Conservation (phyloP, 1,140 invertebrate species). For the Drosophila cardini region DNA sequence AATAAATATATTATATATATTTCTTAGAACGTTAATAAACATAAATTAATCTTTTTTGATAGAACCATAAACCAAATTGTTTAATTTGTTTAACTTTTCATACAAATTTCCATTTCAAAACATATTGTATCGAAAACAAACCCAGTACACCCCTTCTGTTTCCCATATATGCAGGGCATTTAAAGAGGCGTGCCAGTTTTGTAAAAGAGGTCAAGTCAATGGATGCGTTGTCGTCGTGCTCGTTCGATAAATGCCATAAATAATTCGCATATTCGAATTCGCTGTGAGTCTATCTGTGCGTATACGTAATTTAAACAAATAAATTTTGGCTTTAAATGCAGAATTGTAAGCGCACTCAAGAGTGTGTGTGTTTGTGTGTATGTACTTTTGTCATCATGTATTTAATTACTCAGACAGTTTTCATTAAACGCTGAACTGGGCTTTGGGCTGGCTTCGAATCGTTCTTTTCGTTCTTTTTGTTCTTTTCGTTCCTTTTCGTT, state of each 20-base stretch:
- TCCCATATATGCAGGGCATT: too few relatives aligned
- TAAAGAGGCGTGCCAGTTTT: constrained; percentile 39
- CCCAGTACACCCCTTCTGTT: too few relatives aligned
- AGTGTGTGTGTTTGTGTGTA: constrained; percentile 12
- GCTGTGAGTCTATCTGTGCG: constrained; percentile 13
- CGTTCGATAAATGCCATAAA: constrained; percentile 57
- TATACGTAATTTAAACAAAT: constrained; percentile 37
- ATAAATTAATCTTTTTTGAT: too few relatives aligned
- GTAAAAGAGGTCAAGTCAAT: constrained; percentile 42
- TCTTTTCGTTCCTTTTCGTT: constrained; percentile 44
- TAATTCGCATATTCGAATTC: constrained; percentile 72
- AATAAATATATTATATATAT: too few relatives aligned
- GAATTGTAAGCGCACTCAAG: neutral
- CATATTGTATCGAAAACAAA: too few relatives aligned
- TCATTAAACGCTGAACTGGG: constrained; percentile 67
- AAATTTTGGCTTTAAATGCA: constrained; percentile 37
- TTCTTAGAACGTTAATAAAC: too few relatives aligned
- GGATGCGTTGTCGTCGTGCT: constrained; percentile 27
- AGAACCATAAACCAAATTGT: too few relatives aligned
- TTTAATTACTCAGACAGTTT: constrained; percentile 80
- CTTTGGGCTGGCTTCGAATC: constrained; percentile 2
- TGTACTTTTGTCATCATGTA: constrained; percentile 74
- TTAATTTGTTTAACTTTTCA: too few relatives aligned
- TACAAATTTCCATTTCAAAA: too few relatives aligned
- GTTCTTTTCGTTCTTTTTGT: constrained; percentile 4